A percentile compares a stretch with the other conserved stretches of the same genome.
Evolutionary conservation across 2,888 invertebrate genomes (phyloP).

Genomic region (Melinaea marsaeus): DNA sequence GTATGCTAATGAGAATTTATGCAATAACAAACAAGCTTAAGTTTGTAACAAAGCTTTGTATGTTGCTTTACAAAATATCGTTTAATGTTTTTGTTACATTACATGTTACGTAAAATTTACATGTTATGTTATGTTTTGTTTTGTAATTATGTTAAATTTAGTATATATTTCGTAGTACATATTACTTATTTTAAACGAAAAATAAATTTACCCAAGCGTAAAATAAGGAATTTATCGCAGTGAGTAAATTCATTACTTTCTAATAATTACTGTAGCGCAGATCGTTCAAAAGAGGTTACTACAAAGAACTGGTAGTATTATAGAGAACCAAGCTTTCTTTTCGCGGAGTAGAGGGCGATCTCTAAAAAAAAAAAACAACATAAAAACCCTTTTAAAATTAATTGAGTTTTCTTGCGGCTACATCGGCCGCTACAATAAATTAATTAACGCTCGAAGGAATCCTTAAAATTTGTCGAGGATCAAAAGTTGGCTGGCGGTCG

Average conservation of each 20-base stretch:
- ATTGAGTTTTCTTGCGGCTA: conserved; percentile 78
- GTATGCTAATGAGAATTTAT: conserved; percentile 36
- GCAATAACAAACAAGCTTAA: conserved; percentile 28
- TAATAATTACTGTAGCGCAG: conserved; percentile 68
- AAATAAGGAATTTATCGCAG: conserved; percentile 30
- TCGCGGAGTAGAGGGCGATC: conserved; percentile 53
- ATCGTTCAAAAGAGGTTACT: conserved; percentile 56
- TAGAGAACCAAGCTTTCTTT: conserved; percentile 50
- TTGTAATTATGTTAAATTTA: background rate
- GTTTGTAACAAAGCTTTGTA: conserved; percentile 19
- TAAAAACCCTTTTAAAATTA: conserved; percentile 79
- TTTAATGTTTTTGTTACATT: conserved; percentile 20
- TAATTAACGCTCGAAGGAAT: conserved; percentile 76
- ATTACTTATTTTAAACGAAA: conserved; percentile 22
- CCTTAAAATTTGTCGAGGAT: conserved; percentile 75
- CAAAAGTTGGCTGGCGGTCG: conserved; percentile 63
- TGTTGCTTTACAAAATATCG: conserved; percentile 10
- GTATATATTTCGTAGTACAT: background rate
- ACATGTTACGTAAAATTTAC: conserved; percentile 10
- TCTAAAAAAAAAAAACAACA: conserved; percentile 69
- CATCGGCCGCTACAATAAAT: conserved; percentile 74
- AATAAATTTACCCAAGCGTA: conserved; percentile 16
- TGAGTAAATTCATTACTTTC: conserved; percentile 62
- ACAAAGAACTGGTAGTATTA: conserved; percentile 62
- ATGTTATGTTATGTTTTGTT: background rate